Percentiles rank a stretch among this genome's conserved stretches.
Conservation (phyloP, 64 coral and sea anemone genomes). For the Orbicella faveolata region DNA sequence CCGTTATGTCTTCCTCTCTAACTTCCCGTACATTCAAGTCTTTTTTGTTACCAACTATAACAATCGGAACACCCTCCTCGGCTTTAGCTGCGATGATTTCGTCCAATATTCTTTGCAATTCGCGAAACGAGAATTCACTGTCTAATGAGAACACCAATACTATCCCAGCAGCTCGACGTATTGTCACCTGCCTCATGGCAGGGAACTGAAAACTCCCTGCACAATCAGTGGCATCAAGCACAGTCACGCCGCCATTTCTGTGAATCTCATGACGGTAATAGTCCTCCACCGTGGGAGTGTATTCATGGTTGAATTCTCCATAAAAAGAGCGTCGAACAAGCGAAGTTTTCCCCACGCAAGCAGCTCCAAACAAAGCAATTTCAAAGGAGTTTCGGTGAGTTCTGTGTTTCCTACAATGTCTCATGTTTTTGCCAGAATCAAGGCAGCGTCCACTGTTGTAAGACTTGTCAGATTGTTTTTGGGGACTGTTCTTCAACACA, state of each 20-base stretch:
- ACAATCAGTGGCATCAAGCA: slow-evolving; percentile 80
- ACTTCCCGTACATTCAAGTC: slow-evolving; percentile 75
- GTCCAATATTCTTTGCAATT: slow-evolving; percentile 76
- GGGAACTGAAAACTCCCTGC: slow-evolving; percentile 85
- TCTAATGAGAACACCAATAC: slow-evolving; percentile 88
- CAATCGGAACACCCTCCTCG: slow-evolving; percentile 53
- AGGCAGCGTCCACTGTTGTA: background rate
- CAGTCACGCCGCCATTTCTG: slow-evolving; percentile 34
- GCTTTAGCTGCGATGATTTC: slow-evolving; percentile 45
- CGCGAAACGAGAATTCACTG: slow-evolving; percentile 67
- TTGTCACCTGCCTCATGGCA: slow-evolving; percentile 85
- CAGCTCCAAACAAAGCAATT: slow-evolving; percentile 83
- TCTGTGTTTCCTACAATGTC: background rate
- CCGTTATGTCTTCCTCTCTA: slow-evolving; percentile 44
- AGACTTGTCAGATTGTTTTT: background rate
- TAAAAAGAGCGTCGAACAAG: slow-evolving; percentile 72
- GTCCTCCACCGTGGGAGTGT: slow-evolving; percentile 86
- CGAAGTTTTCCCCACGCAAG: slow-evolving; percentile 90
- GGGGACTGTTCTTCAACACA: background rate
- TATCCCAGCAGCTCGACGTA: slow-evolving; percentile 63
- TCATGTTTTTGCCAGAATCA: background rate
- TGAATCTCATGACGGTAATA: slow-evolving; percentile 61
- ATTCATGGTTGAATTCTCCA: slow-evolving; percentile 57
- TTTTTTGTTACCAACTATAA: slow-evolving; percentile 90
- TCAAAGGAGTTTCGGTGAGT: slow-evolving; percentile 64